Evolutionary conservation across 1,140 invertebrate species (phyloP), one percentile per base, ranked within the genome.

Genomic region (Calliphora vicina): DNA sequence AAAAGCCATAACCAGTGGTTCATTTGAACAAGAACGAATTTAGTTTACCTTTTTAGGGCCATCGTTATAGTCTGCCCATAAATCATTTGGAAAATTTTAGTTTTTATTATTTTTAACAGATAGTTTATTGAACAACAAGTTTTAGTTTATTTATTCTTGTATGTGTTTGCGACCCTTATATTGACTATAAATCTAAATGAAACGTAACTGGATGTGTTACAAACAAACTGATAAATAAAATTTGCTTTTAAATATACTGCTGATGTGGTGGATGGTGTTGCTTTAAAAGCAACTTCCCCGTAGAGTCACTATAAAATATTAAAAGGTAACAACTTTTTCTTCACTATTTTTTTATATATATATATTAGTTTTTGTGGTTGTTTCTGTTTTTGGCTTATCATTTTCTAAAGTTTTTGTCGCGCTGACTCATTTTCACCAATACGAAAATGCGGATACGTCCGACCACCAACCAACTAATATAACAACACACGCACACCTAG

Each of bases 241-340:
- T 57, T n/a, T 57, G 50, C n/a, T 57, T 57, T 57, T n/a, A 57
- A n/a, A n/a, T n/a, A n/a, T n/a, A n/a, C n/a, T 57, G 6, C 50
- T n/a, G 50, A 6, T 57, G 50, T n/a, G 50, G 10, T 35, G 35
- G 50, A 15, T n/a, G n/a, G 35, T 35, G 35, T 35, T 35, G 17
- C n/a, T 57, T 57, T 57, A 17, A 57, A 15, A 57, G 15, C 50
- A 57, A 57, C 50, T 57, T 57, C 50, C 50, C 50, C n/a, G n/a
- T 35, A 78, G 23, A 78, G 20, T 78, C 74, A 43, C 74, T 78
- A 78, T 78, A 78, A 78, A 78, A 78, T 78, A 45, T 78, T 43
- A 78, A 78, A 78, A 78, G 74, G 74, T 43, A 78, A 67, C 61
- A 67, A 23, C 20, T 67, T 78, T 78, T 23, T 78, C n/a, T 74